Conservation (phyloP, 2,797 vertebrate genomes). For the Bradypodion pumilum region DNA sequence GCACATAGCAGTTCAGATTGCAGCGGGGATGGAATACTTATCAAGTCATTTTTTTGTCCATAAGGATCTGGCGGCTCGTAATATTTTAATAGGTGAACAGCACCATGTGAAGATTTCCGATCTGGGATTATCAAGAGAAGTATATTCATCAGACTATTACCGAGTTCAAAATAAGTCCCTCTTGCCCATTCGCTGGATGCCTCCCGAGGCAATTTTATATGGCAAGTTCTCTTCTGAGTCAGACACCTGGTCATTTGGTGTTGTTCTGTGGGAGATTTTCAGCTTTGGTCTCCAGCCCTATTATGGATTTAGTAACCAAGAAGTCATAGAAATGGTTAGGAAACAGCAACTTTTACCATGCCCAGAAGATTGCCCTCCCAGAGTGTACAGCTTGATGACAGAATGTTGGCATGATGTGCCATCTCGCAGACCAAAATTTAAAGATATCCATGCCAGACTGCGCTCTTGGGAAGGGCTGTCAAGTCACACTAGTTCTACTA, state of each 20-base stretch:
- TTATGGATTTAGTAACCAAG: conserved; percentile 97
- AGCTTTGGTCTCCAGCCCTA: conserved; percentile 97
- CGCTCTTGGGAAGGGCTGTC: conserved; percentile 96
- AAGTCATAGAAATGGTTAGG: conserved; percentile 97
- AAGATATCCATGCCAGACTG: conserved; percentile 90
- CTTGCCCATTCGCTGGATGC: conserved; percentile 97
- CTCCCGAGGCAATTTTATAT: conserved; percentile 92
- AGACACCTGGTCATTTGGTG: conserved; percentile 97
- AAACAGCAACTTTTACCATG: conserved; percentile 94
- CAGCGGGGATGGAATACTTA: conserved; percentile 96
- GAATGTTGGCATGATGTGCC: conserved; percentile 98
- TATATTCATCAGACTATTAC: conserved; percentile 95
- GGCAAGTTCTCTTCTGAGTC: conserved; percentile 96
- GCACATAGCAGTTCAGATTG: conserved; percentile 91
- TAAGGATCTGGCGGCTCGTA: conserved; percentile 95
- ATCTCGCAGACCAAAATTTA: conserved; percentile 89
- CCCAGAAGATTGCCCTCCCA: conserved; percentile 95
- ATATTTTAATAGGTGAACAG: conserved; percentile 94
- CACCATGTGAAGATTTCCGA: conserved; percentile 95
- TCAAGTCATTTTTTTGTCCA: conserved; percentile 92
- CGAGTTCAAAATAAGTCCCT: conserved; percentile 90
- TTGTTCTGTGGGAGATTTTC: conserved; percentile 97
- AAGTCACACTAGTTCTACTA: conserved; percentile 95
- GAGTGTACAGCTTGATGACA: conserved; percentile 94
- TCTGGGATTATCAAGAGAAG: conserved; percentile 93